Evolutionary conservation across 37 sponge, comb jelly and placozoan species (phyloP), one percentile per base, ranked within the genome.

Genomic region (Bolinopsis microptera): DNA sequence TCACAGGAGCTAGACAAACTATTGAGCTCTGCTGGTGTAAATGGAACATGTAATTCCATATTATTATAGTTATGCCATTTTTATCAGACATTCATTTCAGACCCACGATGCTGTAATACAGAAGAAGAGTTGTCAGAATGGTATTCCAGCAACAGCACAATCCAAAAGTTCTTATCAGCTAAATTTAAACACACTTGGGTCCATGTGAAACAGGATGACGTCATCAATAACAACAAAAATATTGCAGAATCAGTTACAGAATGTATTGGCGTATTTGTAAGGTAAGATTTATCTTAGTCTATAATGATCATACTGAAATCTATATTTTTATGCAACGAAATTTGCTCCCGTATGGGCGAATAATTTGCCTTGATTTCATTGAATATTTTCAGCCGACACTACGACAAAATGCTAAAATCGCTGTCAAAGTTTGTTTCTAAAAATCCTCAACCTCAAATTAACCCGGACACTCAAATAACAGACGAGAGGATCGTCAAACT

Each of bases 141-240:
- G 80, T 77, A 77, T 18, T 35, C 80, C 35, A 32, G 80, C 33
- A 27, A 77, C 80, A 77, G 80, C 32, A 32, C 80, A 18, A 77
- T 77, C 22, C 37, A 32, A 3, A 77, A 77, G 37, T 77, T 77
- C 80, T 32, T 77, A 36, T 77, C 80, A 2, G 35, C 36, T 32
- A 77, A 77, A 32, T 77, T 32, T 36, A 77, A 77, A 77, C 80
- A 77, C 80, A 77, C 80, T 13, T 77, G 80, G 80, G 80, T 77
- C 0, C 80, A 77, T 1, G 80, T 77, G 1, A 77, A 32, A 18
- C 32, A 27, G 22, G 21, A 32, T 77, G 80, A 77, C 36, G 35
- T 77, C 3, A 77, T 77, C 3, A 36, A 13, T 35, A 77, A 77
- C 80, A 31, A 32, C 35, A 77, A 34, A 32, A 36, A 77, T 36